A percentile compares a stretch with the other conserved stretches of the same genome.
Evolutionary conservation across 2,888 invertebrate species (phyloP).

Genomic region (Habrosyne pyritoides): DNA sequence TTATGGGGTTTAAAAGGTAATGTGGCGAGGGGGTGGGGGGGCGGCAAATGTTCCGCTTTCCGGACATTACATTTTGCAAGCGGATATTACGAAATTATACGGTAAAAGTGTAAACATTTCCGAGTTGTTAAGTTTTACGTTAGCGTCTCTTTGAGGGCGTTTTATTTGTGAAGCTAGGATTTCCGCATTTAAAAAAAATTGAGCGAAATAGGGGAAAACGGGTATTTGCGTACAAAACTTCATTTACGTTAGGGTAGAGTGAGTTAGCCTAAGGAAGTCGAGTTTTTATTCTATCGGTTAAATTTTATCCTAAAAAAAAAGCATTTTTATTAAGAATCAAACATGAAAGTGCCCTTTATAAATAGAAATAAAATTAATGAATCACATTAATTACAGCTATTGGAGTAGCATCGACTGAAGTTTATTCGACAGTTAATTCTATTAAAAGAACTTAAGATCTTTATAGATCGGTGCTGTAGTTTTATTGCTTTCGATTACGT

Average conservation of each 20-base stretch:
- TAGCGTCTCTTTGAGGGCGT: constrained; percentile 17
- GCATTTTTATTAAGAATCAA: too few relatives aligned
- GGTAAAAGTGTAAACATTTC: constrained; percentile 41
- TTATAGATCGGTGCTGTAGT: constrained; percentile 7
- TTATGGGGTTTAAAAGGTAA: background rate
- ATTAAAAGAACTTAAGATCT: constrained; percentile 11
- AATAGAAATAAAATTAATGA: background rate
- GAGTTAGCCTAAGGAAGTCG: background rate
- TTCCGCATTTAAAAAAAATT: background rate
- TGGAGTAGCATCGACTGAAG: background rate
- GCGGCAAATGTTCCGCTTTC: constrained; percentile 25
- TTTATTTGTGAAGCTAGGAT: constrained; percentile 27
- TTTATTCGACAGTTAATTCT: background rate
- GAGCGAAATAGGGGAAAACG: constrained; percentile 13
- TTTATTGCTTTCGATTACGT: constrained; percentile 25
- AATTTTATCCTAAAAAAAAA: too few relatives aligned
- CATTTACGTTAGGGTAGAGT: background rate
- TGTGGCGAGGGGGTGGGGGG: constrained; percentile 27
- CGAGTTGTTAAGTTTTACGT: constrained; percentile 44
- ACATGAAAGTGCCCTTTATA: too few relatives aligned
- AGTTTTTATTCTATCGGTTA: too few relatives aligned
- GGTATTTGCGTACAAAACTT: constrained; percentile 13
- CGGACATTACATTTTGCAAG: constrained; percentile 32
- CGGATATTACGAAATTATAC: constrained; percentile 52
- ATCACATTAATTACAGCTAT: background rate